Evolutionary conservation across 2,797 vertebrate genomes (phyloP), one percentile per base, ranked within the genome.

Genomic region (Manis crassicaudata): DNA sequence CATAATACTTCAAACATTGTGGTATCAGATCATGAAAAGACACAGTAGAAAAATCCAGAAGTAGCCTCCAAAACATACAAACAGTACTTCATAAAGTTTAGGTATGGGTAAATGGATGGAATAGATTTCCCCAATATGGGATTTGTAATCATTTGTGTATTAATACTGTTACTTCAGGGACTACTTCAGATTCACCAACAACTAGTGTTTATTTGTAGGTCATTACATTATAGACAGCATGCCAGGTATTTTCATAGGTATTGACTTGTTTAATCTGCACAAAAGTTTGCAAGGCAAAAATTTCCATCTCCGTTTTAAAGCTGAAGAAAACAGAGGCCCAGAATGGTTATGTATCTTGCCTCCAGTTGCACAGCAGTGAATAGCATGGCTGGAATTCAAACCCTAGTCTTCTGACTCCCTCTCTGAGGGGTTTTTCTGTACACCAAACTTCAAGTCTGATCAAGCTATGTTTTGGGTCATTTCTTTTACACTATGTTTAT

Each of bases 181-280:
- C 16, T 67, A 35, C 21, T 87, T 94, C 29, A 25, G 52, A 68
- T 68, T 93, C 11, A 80, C 60, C 60, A 62, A 50, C 25, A 90
- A 62, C 7, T 46, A 21, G 9, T 9, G 6, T 92, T 54, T 87
- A 68, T 18, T 60, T 58, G 72, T 29, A 86, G 67, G 18, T 72
- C 18, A 23, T 46, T 94, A 17, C n/a, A 9, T 86, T 14, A 25
- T 25, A 54, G 27, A 35, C 5, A 67, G 5, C 23, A 40, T 25
- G 12, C 16, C 6, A 14, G n/a, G 52, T 11, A 83, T 95, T 88
- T 85, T 65, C 18, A 21, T 4, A 79, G 77, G 7, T 70, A n/a
- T 76, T 93, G 40, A 79, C 58, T 65, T 93, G 6, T 82, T 92
- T 85, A 32, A 54, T 92, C 32, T 90, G 85, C 18, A 68, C 12